These are phyloP conservation scores for Bradypodion ventrale DNA, from an alignment of 2,797 vertebrate species.

Conservation along the genomic window DNA sequence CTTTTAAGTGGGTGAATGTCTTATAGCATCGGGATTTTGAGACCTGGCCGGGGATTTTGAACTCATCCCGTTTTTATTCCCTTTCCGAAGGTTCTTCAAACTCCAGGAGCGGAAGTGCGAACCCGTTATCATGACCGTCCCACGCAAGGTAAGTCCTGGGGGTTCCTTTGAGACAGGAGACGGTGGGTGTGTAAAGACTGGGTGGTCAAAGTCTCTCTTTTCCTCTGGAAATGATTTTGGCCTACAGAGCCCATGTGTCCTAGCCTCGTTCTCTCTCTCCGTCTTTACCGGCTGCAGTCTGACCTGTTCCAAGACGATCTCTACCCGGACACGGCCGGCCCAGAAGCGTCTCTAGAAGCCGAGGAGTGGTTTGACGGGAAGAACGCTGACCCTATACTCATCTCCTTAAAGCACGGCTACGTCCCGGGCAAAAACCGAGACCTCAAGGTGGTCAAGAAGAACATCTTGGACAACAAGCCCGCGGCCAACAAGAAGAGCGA, in stretches of 20 bases:
- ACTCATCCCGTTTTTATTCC: constrained; percentile 19
- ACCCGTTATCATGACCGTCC: constrained; percentile 98
- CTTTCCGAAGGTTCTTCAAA: constrained; percentile 90
- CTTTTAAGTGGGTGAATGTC: no score
- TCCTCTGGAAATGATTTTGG: background rate
- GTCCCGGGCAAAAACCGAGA: constrained; percentile 92
- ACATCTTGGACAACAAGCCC: constrained; percentile 89
- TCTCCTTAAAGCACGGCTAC: constrained; percentile 94
- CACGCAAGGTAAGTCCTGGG: constrained; percentile 87
- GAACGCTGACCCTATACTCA: constrained; percentile 90
- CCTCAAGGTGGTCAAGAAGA: constrained; percentile 95
- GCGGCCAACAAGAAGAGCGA: constrained; percentile 83
- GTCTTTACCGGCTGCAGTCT: constrained; percentile 76
- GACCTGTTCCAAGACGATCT: constrained; percentile 98
- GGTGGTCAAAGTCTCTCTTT: no score
- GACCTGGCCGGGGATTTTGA: no score
- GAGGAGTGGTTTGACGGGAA: constrained; percentile 97
- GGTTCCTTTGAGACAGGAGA: no score
- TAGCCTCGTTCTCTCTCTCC: background rate
- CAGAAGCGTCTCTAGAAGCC: constrained; percentile 89
- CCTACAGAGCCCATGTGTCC: no score
- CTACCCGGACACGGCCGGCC: constrained; percentile 94
- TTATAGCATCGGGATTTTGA: no score
- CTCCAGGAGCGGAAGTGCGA: constrained; percentile 97
- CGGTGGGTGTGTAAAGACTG: no score